phyloP scores from a whole-genome alignment of 2,888 invertebrate genomes.

The Habrosyne pyritoides region DNA sequence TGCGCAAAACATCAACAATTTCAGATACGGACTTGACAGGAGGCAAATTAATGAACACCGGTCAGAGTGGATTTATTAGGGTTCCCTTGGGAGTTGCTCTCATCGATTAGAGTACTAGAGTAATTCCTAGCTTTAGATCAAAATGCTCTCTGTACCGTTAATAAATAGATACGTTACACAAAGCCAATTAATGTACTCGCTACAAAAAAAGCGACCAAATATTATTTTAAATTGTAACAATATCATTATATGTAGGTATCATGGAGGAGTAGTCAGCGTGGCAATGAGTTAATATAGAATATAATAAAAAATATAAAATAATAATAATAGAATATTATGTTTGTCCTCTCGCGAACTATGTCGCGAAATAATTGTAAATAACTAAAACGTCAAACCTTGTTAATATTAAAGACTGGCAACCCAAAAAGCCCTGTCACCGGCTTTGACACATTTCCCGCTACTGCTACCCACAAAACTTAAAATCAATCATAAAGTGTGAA shows the following conservation, averaged over 20 bases:
- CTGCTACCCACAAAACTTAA: too few species aligned
- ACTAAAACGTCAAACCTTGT: too few species aligned
- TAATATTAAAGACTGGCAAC: too few species aligned
- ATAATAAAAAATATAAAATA: too few species aligned
- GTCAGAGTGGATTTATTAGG: slow-evolving; percentile 71
- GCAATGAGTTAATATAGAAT: background rate
- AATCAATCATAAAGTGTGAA: too few species aligned
- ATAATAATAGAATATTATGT: background rate
- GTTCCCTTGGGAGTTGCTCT: slow-evolving; percentile 48
- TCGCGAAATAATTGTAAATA: too few species aligned
- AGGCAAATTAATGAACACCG: slow-evolving; percentile 75
- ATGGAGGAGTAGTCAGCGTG: background rate
- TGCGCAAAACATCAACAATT: slow-evolving; percentile 79
- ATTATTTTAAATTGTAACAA: background rate
- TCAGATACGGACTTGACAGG: slow-evolving; percentile 72
- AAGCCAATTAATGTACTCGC: background rate
- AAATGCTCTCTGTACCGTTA: slow-evolving; percentile 35
- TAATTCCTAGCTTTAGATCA: slow-evolving; percentile 36
- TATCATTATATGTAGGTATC: background rate
- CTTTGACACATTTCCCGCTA: too few species aligned
- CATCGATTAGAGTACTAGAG: slow-evolving; percentile 47
- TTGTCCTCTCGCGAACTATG: too few species aligned
- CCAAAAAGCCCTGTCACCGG: too few species aligned
- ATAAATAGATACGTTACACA: slow-evolving; percentile 8
- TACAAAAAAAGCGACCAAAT: background rate